Conservation (phyloP, 2,888 invertebrate genomes). For the Mantis religiosa region DNA sequence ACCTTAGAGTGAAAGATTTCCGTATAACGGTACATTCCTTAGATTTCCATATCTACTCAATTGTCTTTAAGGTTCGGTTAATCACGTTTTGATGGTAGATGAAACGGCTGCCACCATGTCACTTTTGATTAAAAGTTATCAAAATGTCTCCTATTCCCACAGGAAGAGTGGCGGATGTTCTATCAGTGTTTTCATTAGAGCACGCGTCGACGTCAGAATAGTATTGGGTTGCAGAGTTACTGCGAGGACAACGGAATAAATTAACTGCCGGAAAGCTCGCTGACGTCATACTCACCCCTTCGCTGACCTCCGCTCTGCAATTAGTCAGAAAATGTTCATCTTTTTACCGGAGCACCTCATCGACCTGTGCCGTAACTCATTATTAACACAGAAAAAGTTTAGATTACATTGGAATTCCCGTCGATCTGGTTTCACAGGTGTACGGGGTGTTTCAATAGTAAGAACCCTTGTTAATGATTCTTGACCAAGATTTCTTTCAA, state of each 20-base stretch:
- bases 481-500: no score
- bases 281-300: neutral
- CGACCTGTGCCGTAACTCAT: neutral
- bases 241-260: neutral
- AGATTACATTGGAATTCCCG: neutral
- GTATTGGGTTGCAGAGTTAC: neutral
- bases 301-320: neutral
- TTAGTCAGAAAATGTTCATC: neutral
- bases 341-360: neutral
- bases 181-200: neutral
- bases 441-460: no score
- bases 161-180: neutral
- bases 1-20: no score
- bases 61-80: no score
- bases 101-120: neutral
- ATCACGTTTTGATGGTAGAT: no score
- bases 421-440: no score
- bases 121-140: neutral
- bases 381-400: neutral
- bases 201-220: neutral
- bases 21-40: no score
- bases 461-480: no score
- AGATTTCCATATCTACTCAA: no score
- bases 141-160: neutral
- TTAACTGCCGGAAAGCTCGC: neutral